phyloP scores from a whole-genome alignment of 92 coral and sea anemone species.

The Ricordea florida region DNA sequence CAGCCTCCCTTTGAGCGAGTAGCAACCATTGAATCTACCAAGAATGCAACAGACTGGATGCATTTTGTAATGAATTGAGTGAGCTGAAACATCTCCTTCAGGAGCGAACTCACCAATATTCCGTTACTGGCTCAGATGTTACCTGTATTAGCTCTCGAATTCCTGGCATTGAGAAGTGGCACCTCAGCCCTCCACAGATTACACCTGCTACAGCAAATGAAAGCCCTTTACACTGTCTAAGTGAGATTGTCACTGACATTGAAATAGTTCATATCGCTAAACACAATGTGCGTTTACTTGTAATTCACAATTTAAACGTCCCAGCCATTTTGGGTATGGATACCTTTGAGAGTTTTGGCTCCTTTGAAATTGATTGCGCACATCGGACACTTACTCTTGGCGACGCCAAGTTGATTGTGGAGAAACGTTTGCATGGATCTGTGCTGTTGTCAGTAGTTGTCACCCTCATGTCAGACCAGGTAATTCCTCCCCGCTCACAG shows the following conservation, averaged over 20 bases:
- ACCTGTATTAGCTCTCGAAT: too few species aligned
- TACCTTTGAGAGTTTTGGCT: constrained; percentile 13
- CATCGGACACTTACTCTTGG: neutral
- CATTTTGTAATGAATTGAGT: too few species aligned
- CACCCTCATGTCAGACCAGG: neutral
- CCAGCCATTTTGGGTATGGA: constrained; percentile 24
- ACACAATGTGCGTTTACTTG: constrained; percentile 29
- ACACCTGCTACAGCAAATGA: constrained; percentile 22
- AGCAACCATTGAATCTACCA: too few species aligned
- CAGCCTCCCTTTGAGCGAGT: too few species aligned
- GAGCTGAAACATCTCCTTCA: too few species aligned
- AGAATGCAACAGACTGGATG: too few species aligned
- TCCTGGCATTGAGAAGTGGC: too few species aligned
- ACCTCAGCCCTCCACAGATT: too few species aligned
- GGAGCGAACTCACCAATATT: too few species aligned
- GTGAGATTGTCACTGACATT: constrained; percentile 6
- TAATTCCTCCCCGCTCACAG: constrained; percentile 10
- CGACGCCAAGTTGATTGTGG: neutral
- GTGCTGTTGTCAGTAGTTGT: neutral
- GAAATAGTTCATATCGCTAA: constrained; percentile 40
- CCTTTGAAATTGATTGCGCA: constrained; percentile 21
- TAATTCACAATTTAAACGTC: constrained; percentile 14
- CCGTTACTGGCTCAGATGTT: too few species aligned
- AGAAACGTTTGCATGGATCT: constrained; percentile 8
- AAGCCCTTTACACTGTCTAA: constrained; percentile 1